Conservation (phyloP, 2,113 vertebrate species). For the Misgurnus anguillicaudatus region DNA sequence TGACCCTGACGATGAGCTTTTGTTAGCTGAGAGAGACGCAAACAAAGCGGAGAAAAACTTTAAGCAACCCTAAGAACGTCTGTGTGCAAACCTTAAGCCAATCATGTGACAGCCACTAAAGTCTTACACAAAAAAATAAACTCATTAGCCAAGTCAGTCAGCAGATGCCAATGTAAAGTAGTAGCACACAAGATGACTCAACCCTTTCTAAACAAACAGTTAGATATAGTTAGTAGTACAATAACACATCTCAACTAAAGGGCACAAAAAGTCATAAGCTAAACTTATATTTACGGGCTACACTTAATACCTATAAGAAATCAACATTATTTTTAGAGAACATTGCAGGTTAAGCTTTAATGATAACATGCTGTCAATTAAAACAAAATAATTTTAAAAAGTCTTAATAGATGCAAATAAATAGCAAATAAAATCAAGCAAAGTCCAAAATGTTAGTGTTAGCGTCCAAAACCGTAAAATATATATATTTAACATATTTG, state of each 20-base stretch:
- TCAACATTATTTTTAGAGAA: slow-evolving; percentile 1
- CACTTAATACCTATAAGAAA: background rate
- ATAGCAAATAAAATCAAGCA: background rate
- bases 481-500: background rate
- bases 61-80: slow-evolving; percentile 49
- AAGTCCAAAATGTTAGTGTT: background rate
- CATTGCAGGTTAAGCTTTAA: background rate
- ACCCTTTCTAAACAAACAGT: slow-evolving; percentile 14
- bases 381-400: too few species aligned
- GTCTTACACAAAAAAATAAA: slow-evolving; percentile 38
- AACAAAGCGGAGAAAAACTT: background rate
- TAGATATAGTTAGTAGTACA: slow-evolving; percentile 38
- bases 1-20: slow-evolving; percentile 98
- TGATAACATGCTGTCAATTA: too few species aligned
- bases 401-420: background rate
- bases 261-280: background rate
- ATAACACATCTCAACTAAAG: slow-evolving; percentile 24
- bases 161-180: slow-evolving; percentile 28
- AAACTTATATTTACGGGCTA: background rate
- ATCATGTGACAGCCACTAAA: slow-evolving; percentile 62
- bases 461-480: background rate
- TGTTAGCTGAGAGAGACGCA: slow-evolving; percentile 80
- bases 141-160: slow-evolving; percentile 57
- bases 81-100: slow-evolving; percentile 42
- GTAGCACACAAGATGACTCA: slow-evolving; percentile 22